Conservation (phyloP, 2,888 invertebrate genomes). For the Drosophila vallismaia region DNA sequence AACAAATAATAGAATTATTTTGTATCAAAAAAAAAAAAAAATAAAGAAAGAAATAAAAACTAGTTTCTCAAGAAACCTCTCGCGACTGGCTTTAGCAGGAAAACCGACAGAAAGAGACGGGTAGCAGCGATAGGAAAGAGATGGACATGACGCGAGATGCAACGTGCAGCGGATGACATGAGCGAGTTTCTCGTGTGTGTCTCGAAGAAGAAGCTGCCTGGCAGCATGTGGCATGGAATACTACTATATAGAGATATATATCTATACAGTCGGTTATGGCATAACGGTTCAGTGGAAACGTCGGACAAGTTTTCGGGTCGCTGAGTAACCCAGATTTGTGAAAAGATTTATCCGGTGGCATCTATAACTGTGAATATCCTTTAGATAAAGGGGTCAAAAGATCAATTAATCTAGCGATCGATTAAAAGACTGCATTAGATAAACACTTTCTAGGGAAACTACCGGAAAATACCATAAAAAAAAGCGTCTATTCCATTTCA, state of each 20-base stretch:
- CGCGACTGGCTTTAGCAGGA: constrained; percentile 33
- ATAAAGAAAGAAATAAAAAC: constrained; percentile 63
- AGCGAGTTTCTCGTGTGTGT: constrained; percentile 5
- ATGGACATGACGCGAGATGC: constrained; percentile 42
- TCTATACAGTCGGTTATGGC: neutral
- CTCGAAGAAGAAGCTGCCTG: constrained; percentile 30
- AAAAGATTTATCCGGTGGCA: constrained; percentile 25
- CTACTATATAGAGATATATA: neutral
- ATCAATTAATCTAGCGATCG: constrained; percentile 15
- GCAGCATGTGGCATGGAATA: constrained; percentile 16
- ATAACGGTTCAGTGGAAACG: constrained; percentile 41
- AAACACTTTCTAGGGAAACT: too few species aligned
- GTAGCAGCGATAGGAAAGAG: constrained; percentile 1
- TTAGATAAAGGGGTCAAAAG: constrained; percentile 13
- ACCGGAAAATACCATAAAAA: constrained; percentile 27
- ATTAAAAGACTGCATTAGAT: neutral
- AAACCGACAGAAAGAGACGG: constrained; percentile 20
- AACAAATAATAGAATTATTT: constrained; percentile 60
- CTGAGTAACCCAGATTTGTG: constrained; percentile 30
- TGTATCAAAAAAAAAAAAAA: constrained; percentile 57
- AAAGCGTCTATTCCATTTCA: neutral
- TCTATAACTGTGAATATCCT: constrained; percentile 42
- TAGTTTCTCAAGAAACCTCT: constrained; percentile 56
- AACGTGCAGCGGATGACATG: constrained; percentile 54
- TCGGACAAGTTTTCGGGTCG: constrained; percentile 40